Evolutionary conservation across 2,113 vertebrate species (phyloP).

Genomic region (Mormyrus iriodes): DNA sequence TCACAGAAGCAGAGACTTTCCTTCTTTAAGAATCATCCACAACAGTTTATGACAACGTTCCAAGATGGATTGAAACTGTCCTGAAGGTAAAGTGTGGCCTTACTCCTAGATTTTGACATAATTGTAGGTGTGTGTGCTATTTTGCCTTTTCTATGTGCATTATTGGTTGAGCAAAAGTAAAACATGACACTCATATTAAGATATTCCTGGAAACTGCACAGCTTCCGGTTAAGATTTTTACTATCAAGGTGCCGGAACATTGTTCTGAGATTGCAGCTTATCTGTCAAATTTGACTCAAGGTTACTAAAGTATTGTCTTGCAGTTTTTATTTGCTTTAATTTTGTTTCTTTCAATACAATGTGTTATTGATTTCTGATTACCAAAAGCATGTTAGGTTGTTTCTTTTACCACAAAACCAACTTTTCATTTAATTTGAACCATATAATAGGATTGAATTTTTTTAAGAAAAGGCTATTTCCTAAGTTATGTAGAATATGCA

Average conservation of each 20-base stretch:
- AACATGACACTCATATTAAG: neutral
- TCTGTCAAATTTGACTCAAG: conserved; percentile 44
- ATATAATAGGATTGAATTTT: conserved; percentile 62
- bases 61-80: neutral
- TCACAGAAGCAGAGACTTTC: neutral
- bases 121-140: neutral
- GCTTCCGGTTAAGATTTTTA: neutral
- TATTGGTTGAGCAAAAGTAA: neutral
- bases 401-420: conserved; percentile 46
- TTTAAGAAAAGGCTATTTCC: conserved; percentile 43
- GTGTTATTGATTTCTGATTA: conserved; percentile 45
- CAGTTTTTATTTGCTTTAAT: conserved; percentile 39
- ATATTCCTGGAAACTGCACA: neutral
- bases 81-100: neutral
- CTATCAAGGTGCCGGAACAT: neutral
- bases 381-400: conserved; percentile 44
- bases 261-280: conserved; percentile 37
- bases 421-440: conserved; percentile 36
- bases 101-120: neutral
- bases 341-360: conserved; percentile 37
- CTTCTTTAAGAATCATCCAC: neutral
- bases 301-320: conserved; percentile 36
- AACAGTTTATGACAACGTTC: neutral
- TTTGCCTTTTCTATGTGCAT: neutral
- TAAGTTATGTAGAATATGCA: conserved; percentile 45